Conservation (phyloP, 2,797 vertebrate genomes). For the Centropyge bicolor region DNA sequence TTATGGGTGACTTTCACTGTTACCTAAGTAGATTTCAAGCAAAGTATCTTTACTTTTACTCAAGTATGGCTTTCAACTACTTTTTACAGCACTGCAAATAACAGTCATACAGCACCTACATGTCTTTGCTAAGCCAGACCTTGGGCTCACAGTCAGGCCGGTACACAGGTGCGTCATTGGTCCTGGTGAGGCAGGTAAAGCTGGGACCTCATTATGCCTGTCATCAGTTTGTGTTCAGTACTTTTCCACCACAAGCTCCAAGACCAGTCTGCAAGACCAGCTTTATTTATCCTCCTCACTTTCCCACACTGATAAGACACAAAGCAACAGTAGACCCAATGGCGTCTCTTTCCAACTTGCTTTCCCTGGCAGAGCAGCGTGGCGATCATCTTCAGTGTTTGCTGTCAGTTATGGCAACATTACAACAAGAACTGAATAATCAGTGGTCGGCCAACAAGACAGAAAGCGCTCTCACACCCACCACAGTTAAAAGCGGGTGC, state of each 20-base stretch:
- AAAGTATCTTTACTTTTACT: too few species aligned
- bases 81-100: too few species aligned
- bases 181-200: not conserved
- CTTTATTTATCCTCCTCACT: constrained; percentile 4
- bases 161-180: constrained; percentile 31
- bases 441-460: not conserved
- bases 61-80: too few species aligned
- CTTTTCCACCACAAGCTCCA: constrained; percentile 5
- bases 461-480: not conserved
- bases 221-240: constrained; percentile 11
- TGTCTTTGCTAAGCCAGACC: not conserved
- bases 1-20: too few species aligned
- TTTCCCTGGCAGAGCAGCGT: not conserved
- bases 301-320: constrained; percentile 17
- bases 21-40: too few species aligned
- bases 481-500: constrained; percentile 14
- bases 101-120: fast-evolving
- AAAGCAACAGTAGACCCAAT: constrained; percentile 12
- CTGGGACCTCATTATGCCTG: constrained; percentile 35
- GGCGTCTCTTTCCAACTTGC: constrained; percentile 20
- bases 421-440: constrained; percentile 34
- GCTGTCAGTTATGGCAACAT: not conserved
- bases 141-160: constrained; percentile 4
- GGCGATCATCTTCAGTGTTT: not conserved
- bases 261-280: constrained; percentile 24